These are phyloP conservation scores for Watsonalla cultraria DNA, from an alignment of 2,888 invertebrate species.

Conservation along the genomic window DNA sequence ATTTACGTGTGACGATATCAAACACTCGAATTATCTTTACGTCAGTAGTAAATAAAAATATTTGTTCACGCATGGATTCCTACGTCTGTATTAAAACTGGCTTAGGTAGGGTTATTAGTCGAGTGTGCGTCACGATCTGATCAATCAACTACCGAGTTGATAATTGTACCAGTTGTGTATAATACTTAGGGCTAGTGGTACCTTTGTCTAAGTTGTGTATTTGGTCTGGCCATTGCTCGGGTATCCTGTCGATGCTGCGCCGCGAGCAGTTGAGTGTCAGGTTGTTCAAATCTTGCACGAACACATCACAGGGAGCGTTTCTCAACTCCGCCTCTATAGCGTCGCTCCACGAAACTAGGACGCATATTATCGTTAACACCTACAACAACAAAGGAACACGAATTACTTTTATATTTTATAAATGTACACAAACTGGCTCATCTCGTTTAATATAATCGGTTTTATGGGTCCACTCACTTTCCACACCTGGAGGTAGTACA, in stretches of 20 bases:
- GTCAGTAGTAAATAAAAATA: no score
- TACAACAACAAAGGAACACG: conserved; percentile 69
- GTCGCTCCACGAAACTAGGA: conserved; percentile 48
- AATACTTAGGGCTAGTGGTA: conserved; percentile 27
- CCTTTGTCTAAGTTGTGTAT: conserved; percentile 56
- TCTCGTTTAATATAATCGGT: background rate
- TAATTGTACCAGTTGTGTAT: conserved; percentile 21
- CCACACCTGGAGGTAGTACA: conserved; percentile 47
- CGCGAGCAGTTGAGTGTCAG: conserved; percentile 66
- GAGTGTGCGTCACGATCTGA: conserved; percentile 28
- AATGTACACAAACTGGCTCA: conserved; percentile 29
- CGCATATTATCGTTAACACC: conserved; percentile 67
- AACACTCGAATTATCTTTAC: no score
- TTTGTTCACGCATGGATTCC: no score
- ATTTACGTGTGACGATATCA: no score
- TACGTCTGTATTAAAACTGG: conserved; percentile 11
- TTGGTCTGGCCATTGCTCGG: conserved; percentile 53
- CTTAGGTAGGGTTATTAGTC: conserved; percentile 26
- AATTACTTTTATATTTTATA: conserved; percentile 43
- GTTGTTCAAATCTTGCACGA: conserved; percentile 49
- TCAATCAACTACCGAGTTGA: conserved; percentile 17
- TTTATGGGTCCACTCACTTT: conserved; percentile 48
- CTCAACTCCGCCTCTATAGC: conserved; percentile 35
- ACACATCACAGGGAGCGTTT: conserved; percentile 51
- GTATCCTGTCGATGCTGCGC: conserved; percentile 48